phyloP scores from a whole-genome alignment of 2,888 invertebrate species.

The Urechis unicinctus region DNA sequence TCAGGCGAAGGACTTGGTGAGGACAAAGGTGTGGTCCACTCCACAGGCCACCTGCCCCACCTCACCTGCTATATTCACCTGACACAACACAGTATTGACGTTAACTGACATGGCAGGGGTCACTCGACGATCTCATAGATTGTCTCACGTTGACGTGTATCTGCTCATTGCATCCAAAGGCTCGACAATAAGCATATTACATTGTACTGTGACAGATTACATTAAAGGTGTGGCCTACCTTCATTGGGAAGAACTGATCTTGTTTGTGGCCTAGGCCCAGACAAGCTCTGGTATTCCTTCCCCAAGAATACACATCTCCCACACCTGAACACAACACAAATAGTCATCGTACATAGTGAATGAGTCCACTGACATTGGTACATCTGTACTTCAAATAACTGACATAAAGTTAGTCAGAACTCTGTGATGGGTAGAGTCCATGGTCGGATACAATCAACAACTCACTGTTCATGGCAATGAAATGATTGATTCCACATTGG shows the following conservation, averaged over 20 bases:
- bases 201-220: no score
- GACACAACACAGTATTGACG: slow-evolving; percentile 16
- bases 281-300: slow-evolving; percentile 75
- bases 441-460: not conserved
- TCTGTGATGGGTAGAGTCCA: not conserved
- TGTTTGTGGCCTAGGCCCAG: slow-evolving; percentile 74
- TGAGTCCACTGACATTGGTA: not conserved
- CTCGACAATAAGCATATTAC: not conserved
- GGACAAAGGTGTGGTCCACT: slow-evolving; percentile 60
- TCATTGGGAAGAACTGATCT: slow-evolving; percentile 83
- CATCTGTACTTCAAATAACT: not conserved
- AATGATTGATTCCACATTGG: slow-evolving; percentile 56
- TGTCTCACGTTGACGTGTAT: no score
- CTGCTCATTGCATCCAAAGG: no score
- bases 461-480: slow-evolving; percentile 65
- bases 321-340: slow-evolving; percentile 51
- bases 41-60: slow-evolving; percentile 72
- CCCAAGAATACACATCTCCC: slow-evolving; percentile 88
- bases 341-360: not conserved
- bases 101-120: no score
- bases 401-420: not conserved
- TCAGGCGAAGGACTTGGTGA: slow-evolving; percentile 33
- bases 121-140: no score
- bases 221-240: no score
- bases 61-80: slow-evolving; percentile 69